phyloP scores from a whole-genome alignment of 2,888 invertebrate genomes.

The Nasonovia ribisnigri region DNA sequence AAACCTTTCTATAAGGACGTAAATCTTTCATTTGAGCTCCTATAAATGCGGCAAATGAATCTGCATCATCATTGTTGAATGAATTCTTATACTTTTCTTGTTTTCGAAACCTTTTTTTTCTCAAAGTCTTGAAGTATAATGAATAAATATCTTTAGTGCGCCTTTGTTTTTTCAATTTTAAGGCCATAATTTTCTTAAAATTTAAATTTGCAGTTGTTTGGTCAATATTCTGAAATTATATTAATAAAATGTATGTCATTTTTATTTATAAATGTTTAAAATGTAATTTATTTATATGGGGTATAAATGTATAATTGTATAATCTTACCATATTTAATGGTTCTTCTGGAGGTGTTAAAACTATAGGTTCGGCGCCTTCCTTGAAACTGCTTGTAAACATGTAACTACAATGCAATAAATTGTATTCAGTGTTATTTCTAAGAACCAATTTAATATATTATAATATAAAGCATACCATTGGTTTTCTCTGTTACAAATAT shows the following conservation, averaged over 20 bases:
- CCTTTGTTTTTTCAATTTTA: constrained; percentile 29
- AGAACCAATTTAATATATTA: neutral
- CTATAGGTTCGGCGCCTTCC: neutral
- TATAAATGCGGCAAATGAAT: constrained; percentile 23
- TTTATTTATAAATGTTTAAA: neutral
- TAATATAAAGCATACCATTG: constrained; percentile 35
- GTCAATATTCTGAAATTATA: constrained; percentile 43
- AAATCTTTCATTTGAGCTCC: constrained; percentile 37
- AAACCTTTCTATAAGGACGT: constrained; percentile 27
- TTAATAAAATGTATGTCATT: neutral
- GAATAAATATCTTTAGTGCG: constrained; percentile 50
- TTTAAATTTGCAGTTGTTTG: constrained; percentile 20
- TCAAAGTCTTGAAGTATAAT: constrained; percentile 21
- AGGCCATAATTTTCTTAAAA: constrained; percentile 49
- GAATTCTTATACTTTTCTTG: neutral
- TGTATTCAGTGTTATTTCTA: neutral
- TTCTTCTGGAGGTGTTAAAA: neutral
- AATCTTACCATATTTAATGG: neutral
- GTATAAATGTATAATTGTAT: neutral
- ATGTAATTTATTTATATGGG: neutral
- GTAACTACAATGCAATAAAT: constrained; percentile 30
- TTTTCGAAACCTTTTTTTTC: neutral
- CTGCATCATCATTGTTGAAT: neutral
- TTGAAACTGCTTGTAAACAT: constrained; percentile 47
- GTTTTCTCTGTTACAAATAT: constrained; percentile 39